Evolutionary conservation across 2,113 vertebrate genomes (phyloP).

Genomic region (Coreoperca whiteheadi): DNA sequence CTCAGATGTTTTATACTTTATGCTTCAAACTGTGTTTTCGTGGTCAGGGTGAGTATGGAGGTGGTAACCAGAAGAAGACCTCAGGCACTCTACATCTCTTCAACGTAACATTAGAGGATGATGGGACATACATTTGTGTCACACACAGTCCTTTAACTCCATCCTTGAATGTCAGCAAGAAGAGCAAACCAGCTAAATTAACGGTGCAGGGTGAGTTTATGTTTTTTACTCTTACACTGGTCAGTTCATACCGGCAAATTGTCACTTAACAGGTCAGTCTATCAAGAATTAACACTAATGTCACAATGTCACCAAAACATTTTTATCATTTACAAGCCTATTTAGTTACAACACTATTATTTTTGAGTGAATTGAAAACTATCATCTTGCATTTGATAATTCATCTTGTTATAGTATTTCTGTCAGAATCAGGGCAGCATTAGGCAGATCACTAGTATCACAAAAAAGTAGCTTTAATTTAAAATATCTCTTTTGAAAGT

Average conservation of each 20-base stretch:
- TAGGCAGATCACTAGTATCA: not conserved
- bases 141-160: slow-evolving; percentile 77
- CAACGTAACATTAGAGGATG: slow-evolving; percentile 79
- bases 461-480: not conserved
- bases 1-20: not conserved
- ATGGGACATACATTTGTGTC: slow-evolving; percentile 81
- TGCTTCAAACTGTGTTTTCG: not conserved
- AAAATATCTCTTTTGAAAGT: not conserved
- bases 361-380: not conserved
- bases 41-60: slow-evolving; percentile 83
- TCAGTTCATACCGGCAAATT: not conserved
- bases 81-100: slow-evolving; percentile 81
- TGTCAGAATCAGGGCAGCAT: not conserved
- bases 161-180: slow-evolving; percentile 77
- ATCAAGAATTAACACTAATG: not conserved
- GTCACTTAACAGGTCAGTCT: not conserved
- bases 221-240: not conserved
- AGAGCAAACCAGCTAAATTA: slow-evolving; percentile 77
- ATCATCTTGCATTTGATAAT: not conserved
- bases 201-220: slow-evolving; percentile 75
- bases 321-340: not conserved
- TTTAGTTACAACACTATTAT: not conserved
- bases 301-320: not conserved
- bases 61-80: slow-evolving; percentile 81
- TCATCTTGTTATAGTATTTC: not conserved